Evolutionary conservation across 2,113 vertebrate species (phyloP).

Genomic region (Fregetta grallaria): DNA sequence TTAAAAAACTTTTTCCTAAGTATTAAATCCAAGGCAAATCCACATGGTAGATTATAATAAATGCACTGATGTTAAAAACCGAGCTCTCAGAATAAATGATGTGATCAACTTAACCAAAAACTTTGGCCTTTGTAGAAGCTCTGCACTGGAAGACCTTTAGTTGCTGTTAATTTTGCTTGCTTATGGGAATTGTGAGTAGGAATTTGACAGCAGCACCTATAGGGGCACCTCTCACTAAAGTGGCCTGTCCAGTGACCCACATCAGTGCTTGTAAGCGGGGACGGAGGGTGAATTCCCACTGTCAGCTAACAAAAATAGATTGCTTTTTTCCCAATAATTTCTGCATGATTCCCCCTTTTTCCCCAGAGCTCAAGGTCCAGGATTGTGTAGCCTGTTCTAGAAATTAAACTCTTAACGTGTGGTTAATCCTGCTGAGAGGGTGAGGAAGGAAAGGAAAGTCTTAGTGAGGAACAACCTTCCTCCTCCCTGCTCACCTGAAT

Average conservation of each 20-base stretch:
- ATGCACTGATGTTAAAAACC: neutral
- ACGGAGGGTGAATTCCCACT: neutral
- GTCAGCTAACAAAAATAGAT: neutral
- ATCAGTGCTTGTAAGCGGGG: neutral
- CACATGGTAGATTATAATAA: neutral
- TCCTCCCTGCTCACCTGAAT: neutral
- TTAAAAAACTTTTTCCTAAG: constrained; percentile 5
- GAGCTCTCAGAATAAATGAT: neutral
- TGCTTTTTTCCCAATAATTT: neutral
- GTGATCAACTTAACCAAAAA: neutral
- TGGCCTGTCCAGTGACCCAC: neutral
- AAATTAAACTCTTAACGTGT: neutral
- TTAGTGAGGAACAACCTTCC: neutral
- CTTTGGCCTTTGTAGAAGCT: neutral
- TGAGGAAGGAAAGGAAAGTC: neutral
- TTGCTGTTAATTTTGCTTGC: neutral
- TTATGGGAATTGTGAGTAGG: neutral
- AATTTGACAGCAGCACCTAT: neutral
- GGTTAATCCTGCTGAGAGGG: neutral
- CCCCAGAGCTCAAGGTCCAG: neutral
- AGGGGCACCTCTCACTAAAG: neutral
- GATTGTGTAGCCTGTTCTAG: neutral
- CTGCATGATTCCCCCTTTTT: neutral
- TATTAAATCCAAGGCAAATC: constrained; percentile 41
- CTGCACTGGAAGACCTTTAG: neutral